Conservation (phyloP, 2,113 vertebrate genomes). For the Brachirus orientalis region DNA sequence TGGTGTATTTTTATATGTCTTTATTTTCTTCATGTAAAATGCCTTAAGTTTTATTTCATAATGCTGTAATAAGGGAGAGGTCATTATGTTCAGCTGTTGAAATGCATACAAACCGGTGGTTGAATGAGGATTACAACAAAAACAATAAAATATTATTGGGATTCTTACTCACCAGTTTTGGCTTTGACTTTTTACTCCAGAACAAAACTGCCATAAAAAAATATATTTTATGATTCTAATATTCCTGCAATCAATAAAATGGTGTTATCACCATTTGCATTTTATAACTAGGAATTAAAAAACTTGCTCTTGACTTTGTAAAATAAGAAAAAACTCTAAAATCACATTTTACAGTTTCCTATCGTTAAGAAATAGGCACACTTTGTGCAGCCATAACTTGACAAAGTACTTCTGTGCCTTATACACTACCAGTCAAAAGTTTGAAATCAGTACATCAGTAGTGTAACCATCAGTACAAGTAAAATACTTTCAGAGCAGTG, state of each 20-base stretch:
- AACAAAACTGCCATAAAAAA: too few species aligned
- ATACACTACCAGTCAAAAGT: too few species aligned
- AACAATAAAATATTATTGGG: slow-evolving; percentile 63
- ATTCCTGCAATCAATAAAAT: neutral
- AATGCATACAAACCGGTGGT: slow-evolving; percentile 43
- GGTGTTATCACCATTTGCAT: too few species aligned
- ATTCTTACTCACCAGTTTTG: slow-evolving; percentile 24
- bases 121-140: slow-evolving; percentile 36
- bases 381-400: too few species aligned
- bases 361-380: too few species aligned
- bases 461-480: too few species aligned
- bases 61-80: slow-evolving; percentile 65
- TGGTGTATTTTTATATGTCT: slow-evolving; percentile 27
- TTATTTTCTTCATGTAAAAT: slow-evolving; percentile 27
- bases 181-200: slow-evolving; percentile 7
- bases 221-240: neutral
- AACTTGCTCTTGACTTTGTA: too few species aligned
- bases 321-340: too few species aligned
- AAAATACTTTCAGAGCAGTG: neutral
- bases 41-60: slow-evolving; percentile 20
- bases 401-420: neutral
- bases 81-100: slow-evolving; percentile 32
- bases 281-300: too few species aligned
- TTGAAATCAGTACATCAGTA: too few species aligned
- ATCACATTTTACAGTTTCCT: too few species aligned